These are phyloP conservation scores for Vulpes vulpes DNA, from an alignment of 2,113 vertebrate genomes.

Conservation along the genomic window DNA sequence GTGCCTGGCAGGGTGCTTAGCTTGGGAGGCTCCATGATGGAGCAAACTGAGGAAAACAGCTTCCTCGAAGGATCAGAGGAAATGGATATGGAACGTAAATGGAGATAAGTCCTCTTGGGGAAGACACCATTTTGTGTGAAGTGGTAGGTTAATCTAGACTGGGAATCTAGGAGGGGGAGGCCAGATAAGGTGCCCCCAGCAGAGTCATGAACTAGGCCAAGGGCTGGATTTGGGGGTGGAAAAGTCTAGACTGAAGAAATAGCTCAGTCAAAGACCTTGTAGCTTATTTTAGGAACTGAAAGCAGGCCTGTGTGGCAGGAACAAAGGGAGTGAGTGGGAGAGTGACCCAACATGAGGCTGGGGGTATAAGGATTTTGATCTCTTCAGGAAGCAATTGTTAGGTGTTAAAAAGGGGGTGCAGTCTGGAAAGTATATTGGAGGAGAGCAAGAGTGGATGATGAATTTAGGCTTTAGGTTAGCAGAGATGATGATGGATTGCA, in stretches of 20 bases:
- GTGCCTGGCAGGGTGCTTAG: background rate
- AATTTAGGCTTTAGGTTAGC: background rate
- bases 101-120: background rate
- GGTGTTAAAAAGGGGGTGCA: background rate
- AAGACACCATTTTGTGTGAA: slow-evolving; percentile 1
- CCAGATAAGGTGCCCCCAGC: background rate
- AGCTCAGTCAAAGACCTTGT: background rate
- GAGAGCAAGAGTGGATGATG: background rate
- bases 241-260: slow-evolving; percentile 17
- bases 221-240: background rate
- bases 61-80: background rate
- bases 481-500: background rate
- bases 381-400: background rate
- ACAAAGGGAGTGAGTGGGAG: background rate
- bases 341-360: background rate
- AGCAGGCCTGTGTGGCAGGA: background rate
- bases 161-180: background rate
- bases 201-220: background rate
- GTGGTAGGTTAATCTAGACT: background rate
- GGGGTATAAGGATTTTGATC: background rate
- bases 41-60: slow-evolving; percentile 21
- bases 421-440: background rate
- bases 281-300: slow-evolving; percentile 34
- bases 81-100: background rate
- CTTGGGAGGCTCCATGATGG: background rate